Evolutionary conservation across 2,113 vertebrate species (phyloP), one percentile per base, ranked within the genome.

Genomic region (Vidua macroura): DNA sequence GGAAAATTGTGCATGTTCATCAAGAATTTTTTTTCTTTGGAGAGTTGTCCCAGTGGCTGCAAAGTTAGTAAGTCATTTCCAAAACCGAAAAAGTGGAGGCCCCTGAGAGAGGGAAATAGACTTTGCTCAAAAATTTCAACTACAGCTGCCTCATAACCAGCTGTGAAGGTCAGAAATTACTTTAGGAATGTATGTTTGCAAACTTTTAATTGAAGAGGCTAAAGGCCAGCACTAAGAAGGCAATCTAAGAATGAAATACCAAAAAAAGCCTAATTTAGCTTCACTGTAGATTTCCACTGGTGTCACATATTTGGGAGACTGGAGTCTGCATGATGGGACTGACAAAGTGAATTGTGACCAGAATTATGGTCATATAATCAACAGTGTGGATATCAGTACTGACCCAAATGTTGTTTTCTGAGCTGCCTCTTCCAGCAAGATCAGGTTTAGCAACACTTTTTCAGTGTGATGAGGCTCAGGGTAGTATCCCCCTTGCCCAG

Each of bases 131-230:
- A 92, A 83, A 6, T 9, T n/a, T 33, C 43, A 86, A 15, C 27
- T 43, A 46, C 21, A 62, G 8, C 43, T 91, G 62, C 41, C 49
- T 85, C 43, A 79, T 74, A 95, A 72, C 55, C 75, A 92, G 63
- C 55, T 90, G 79, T 72, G 82, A 92, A 68, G 20, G 55, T 93
- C 66, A 73, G 55, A 79, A 95, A 92, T 91, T 90, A 86, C 72
- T 92, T 49, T 60, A 68, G n/a, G 31, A 85, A 85, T 37, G 41
- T 27, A 63, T 18, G 16, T 72, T 76, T 79, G 30, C 81, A 92
- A 92, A 51, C 20, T 87, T 78, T 76, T 64, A 76, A 95, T 91
- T 90, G 90, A 87, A 88, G 59, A 21, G 14, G 16, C 31, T 53
- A 51, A 63, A 77, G 17, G n/a, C 18, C 64, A 25, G 12, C 33